Evolutionary conservation across 2,113 vertebrate genomes (phyloP).

Genomic region (Hyperoodon ampullatus): DNA sequence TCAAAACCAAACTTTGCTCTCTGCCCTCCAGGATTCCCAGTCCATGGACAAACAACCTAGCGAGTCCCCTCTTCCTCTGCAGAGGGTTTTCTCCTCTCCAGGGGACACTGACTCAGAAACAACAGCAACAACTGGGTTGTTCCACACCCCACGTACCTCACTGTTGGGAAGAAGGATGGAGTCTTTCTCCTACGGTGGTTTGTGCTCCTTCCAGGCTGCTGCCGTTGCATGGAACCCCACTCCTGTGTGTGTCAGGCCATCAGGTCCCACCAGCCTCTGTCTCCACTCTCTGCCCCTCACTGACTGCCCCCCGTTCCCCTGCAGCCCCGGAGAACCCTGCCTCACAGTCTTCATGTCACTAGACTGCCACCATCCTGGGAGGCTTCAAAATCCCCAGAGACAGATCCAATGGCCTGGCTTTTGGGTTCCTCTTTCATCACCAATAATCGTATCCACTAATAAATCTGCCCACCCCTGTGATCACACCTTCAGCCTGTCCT

Average conservation of each 20-base stretch:
- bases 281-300: neutral
- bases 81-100: neutral
- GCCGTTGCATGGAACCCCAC: neutral
- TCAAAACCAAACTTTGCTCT: neutral
- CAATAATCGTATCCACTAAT: neutral
- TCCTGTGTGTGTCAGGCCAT: fast-evolving
- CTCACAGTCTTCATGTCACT: no score
- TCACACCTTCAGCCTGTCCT: neutral
- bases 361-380: neutral
- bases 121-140: neutral
- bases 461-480: neutral
- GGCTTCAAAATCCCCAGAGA: neutral
- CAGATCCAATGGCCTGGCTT: neutral
- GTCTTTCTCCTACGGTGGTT: fast-evolving
- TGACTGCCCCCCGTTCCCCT: neutral
- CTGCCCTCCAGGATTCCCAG: neutral
- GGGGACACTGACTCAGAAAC: fast-evolving
- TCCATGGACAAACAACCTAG: fast-evolving
- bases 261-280: no score
- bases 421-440: neutral
- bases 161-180: fast-evolving
- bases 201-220: fast-evolving
- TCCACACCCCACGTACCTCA: fast-evolving
- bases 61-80: fast-evolving
- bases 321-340: neutral